Evolutionary conservation across 2,113 vertebrate genomes (phyloP).

Genomic region (Strix uralensis): DNA sequence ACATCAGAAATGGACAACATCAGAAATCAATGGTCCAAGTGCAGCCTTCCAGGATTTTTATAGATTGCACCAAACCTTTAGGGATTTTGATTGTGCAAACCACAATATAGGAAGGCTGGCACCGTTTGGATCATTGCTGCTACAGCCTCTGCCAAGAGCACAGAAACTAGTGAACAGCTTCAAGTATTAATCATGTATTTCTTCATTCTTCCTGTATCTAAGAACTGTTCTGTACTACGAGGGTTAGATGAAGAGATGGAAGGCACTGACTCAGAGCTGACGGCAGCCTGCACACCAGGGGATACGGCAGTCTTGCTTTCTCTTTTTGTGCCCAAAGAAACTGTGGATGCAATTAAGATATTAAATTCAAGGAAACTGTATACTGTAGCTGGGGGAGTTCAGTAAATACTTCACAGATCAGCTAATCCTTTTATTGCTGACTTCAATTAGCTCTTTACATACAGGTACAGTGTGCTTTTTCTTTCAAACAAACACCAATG

Average conservation of each 20-base stretch:
- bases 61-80: not conserved
- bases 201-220: not conserved
- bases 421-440: not conserved
- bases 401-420: not conserved
- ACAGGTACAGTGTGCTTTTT: not conserved
- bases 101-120: not conserved
- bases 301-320: not conserved
- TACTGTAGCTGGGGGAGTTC: not conserved
- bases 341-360: not conserved
- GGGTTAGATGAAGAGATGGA: not conserved
- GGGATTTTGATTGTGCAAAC: not conserved
- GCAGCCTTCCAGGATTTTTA: not conserved
- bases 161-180: not conserved
- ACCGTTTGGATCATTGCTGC: not conserved
- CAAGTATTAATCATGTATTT: not conserved
- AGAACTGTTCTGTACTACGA: not conserved
- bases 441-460: not conserved
- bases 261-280: not conserved
- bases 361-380: slow-evolving; percentile 1
- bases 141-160: not conserved
- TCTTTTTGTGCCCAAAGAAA: not conserved
- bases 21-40: not conserved
- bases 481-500: not conserved
- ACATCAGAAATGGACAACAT: not conserved
- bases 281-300: not conserved